Percentiles rank a stretch among this genome's conserved stretches.
Conservation (phyloP, 2,888 invertebrate species). For the Loripinus fragilis region DNA sequence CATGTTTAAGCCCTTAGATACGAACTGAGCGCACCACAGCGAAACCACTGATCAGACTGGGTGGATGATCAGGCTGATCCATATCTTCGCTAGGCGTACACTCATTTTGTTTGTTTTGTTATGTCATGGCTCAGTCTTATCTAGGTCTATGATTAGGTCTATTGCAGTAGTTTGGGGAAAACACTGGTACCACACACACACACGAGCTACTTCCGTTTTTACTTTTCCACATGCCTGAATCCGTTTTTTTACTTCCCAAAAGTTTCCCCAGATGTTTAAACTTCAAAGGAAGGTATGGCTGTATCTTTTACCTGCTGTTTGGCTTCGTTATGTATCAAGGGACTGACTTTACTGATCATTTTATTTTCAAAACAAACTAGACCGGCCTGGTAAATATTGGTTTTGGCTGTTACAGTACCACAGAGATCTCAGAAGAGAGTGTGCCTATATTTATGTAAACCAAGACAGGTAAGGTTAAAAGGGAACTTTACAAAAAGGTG, state of each 20-base stretch:
- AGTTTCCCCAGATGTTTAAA: constrained; percentile 33
- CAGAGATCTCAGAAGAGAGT: background rate
- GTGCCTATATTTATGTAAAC: constrained; percentile 2
- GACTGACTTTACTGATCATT: constrained; percentile 57
- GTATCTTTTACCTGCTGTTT: constrained; percentile 11
- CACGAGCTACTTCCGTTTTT: constrained; percentile 5
- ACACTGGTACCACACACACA: too few relatives aligned
- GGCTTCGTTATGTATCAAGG: constrained; percentile 42
- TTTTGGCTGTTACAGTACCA: constrained; percentile 26
- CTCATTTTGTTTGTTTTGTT: too few relatives aligned
- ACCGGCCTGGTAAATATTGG: constrained; percentile 48
- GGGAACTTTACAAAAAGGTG: too few relatives aligned
- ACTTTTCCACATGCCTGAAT: constrained; percentile 5
- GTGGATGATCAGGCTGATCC: too few relatives aligned
- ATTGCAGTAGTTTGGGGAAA: too few relatives aligned
- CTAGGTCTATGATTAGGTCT: too few relatives aligned
- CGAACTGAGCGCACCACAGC: too few relatives aligned
- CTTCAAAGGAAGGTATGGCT: constrained; percentile 38
- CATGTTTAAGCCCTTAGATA: too few relatives aligned
- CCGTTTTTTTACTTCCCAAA: background rate
- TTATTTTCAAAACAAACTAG: constrained; percentile 63
- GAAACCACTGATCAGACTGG: too few relatives aligned
- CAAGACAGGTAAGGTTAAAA: background rate
- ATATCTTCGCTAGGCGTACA: too few relatives aligned
- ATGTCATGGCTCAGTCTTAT: too few relatives aligned